Conservation (phyloP, 2,113 vertebrate species). For the Pogona vitticeps region DNA sequence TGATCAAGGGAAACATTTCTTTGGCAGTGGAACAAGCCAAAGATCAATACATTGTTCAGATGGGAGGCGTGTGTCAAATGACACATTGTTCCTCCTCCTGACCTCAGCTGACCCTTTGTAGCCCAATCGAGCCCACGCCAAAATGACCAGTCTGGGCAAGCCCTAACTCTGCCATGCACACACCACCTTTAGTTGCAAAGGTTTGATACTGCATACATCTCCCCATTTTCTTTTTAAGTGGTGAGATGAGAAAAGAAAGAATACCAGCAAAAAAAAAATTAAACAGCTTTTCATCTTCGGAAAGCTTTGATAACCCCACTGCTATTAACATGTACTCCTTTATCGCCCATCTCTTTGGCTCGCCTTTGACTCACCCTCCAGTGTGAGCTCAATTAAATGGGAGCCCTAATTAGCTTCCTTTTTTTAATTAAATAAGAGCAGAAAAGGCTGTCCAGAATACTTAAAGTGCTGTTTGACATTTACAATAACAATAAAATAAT, state of each 20-base stretch:
- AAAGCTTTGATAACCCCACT: constrained; percentile 35
- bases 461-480: constrained; percentile 56
- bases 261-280: constrained; percentile 10
- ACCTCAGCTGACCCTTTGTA: too few species aligned
- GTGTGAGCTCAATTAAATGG: constrained; percentile 52
- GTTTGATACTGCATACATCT: not conserved
- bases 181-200: fast-evolving
- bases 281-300: not conserved
- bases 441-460: constrained; percentile 43
- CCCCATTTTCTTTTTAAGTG: not conserved
- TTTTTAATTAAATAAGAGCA: constrained; percentile 34
- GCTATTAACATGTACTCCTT: constrained; percentile 44
- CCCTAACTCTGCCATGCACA: not conserved
- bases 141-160: too few species aligned
- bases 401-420: constrained; percentile 64
- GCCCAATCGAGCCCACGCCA: too few species aligned
- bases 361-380: constrained; percentile 68
- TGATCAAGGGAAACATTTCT: too few species aligned
- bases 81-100: too few species aligned
- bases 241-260: not conserved
- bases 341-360: constrained; percentile 43
- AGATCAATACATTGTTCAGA: too few species aligned
- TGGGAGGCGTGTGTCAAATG: too few species aligned
- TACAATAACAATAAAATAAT: constrained; percentile 34
- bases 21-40: too few species aligned